A percentile compares a stretch with the other conserved stretches of the same genome.
Conservation (phyloP, 2,888 invertebrate species). For the Tuberolachnus salignus region DNA sequence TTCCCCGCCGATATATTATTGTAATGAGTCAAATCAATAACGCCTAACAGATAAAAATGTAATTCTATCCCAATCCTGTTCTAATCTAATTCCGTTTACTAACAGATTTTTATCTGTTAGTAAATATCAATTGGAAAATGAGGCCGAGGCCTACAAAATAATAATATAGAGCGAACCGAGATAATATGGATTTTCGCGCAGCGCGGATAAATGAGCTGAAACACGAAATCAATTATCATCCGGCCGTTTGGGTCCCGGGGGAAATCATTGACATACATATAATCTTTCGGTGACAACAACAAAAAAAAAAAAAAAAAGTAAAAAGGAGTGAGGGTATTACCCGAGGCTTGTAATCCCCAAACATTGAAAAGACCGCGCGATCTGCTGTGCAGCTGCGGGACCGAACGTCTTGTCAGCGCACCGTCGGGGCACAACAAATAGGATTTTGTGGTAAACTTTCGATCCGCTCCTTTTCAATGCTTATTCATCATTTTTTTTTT, state of each 20-base stretch:
- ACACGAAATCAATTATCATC: constrained; percentile 55
- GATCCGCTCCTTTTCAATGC: background rate
- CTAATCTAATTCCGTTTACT: too few species aligned
- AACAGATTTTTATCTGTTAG: constrained; percentile 35
- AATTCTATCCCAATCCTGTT: too few species aligned
- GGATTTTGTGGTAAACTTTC: constrained; percentile 41
- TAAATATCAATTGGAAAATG: background rate
- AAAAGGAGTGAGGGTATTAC: constrained; percentile 38
- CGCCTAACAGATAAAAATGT: constrained; percentile 26
- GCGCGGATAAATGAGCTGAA: constrained; percentile 49
- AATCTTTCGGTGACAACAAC: constrained; percentile 46
- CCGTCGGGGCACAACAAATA: constrained; percentile 39
- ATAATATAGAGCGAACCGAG: background rate
- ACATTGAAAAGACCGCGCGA: constrained; percentile 40
- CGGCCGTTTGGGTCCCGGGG: constrained; percentile 19
- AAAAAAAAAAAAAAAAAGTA: constrained; percentile 13
- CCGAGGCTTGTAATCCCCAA: constrained; percentile 51
- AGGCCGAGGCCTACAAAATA: background rate
- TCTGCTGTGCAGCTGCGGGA: background rate
- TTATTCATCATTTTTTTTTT: constrained; percentile 7
- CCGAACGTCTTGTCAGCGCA: constrained; percentile 33
- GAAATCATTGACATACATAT: constrained; percentile 56
- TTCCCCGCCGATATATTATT: background rate
- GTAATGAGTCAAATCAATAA: background rate
- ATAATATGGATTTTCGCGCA: constrained; percentile 32